phyloP scores from a whole-genome alignment of 2,888 invertebrate species.

The Aethes cnicana region DNA sequence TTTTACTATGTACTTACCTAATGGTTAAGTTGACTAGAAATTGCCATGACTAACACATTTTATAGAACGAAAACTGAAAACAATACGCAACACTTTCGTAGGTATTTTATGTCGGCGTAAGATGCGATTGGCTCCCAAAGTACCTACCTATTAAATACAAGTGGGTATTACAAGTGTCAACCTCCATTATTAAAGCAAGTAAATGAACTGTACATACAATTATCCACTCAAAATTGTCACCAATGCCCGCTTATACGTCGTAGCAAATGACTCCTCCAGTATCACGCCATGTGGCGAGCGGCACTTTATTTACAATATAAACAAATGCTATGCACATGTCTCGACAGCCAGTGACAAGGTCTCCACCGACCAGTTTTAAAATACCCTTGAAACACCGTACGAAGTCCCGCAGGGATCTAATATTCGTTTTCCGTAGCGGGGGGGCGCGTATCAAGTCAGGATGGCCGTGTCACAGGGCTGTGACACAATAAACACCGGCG shows the following conservation, averaged over 20 bases:
- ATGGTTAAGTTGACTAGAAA: no score
- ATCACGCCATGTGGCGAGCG: constrained; percentile 3
- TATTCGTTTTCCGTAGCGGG: background rate
- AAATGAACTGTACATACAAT: no score
- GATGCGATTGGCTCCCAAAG: no score
- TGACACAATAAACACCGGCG: constrained; percentile 15
- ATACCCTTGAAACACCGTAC: background rate
- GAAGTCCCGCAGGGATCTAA: background rate
- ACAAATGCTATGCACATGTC: constrained; percentile 10
- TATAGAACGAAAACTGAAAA: no score
- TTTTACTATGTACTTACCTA: no score
- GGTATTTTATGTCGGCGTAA: no score
- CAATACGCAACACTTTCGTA: no score
- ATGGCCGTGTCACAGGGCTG: constrained; percentile 3
- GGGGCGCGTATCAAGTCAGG: background rate
- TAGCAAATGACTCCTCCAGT: background rate
- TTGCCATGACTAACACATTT: no score
- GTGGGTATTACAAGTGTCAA: no score
- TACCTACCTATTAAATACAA: no score
- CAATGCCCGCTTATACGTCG: background rate
- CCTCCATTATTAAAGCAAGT: no score
- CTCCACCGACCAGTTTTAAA: background rate
- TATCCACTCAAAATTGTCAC: constrained; percentile 10
- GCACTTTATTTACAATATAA: constrained; percentile 14
- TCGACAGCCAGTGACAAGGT: constrained; percentile 17